Evolutionary conservation across 2,113 vertebrate species (phyloP), one percentile per base, ranked within the genome.

Genomic region (Rousettus leschenaultii): DNA sequence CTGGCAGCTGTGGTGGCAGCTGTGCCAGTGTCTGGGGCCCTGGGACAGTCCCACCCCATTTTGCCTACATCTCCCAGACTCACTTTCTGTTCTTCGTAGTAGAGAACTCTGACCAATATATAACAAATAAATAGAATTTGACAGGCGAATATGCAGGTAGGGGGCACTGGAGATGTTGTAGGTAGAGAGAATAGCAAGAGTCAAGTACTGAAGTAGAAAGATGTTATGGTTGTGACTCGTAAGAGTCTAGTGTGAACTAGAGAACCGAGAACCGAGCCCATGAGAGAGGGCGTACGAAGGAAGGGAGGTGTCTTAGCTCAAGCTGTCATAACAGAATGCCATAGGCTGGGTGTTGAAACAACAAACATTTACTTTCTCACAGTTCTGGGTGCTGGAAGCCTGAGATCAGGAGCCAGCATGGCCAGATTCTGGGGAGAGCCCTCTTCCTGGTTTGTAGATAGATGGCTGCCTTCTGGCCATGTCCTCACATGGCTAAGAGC

Each of bases 11-110:
- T 3, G 51, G 24, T 5, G 22, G 21, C 10, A 13, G 40, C 21
- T n/a, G 0, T 0, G 2, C 45, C 33, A 13, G 7, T 16, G 5
- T 18, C 5, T 53, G 4, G 16, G 9, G 12, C 22, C 53, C 40
- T 43, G 4, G 0, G 0, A 6, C 48, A 51, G 48, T 63, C 78
- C 63, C 43, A 83, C 11, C 13, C 71, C 16, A 45, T 35, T 82
- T 65, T 63, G 45, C 66, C 51, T 77, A n/a, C 43, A 33, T 92
- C 70, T 78, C 10, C 40, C 70, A 75, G 21, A 16, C 33, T 74
- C 57, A 73, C 28, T 61, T 86, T 70, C 33, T 48, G 13, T 86
- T 40, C 57, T 38, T 57, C 77, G 12, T 18, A 26, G 13, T 33
- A 48, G 22, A 78, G n/a, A 84, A 74, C 2, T 48, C 22, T 24